Percentiles rank a stretch among this genome's conserved stretches.
phyloP scores from a whole-genome alignment of 2,888 invertebrate species.

The Drosophila borealis region DNA sequence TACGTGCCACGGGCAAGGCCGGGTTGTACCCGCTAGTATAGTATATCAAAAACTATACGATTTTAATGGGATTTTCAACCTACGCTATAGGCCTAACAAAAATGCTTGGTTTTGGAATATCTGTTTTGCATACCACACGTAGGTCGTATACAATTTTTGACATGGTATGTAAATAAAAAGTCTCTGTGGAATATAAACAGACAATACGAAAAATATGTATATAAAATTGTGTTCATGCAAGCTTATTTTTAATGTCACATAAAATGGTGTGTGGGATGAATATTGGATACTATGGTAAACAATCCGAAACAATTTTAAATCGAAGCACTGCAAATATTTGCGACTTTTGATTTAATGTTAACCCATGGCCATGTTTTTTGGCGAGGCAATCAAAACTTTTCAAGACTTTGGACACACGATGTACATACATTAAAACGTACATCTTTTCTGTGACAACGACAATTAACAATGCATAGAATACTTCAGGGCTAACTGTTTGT shows the following conservation, averaged over 20 bases:
- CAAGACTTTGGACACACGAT: conserved; percentile 5
- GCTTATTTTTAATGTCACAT: not conserved
- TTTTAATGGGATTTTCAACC: too few relatives aligned
- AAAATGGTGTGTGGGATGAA: conserved; percentile 14
- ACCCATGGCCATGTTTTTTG: conserved; percentile 17
- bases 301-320: conserved; percentile 32
- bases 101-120: too few relatives aligned
- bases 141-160: too few relatives aligned
- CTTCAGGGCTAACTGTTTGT: conserved; percentile 37
- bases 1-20: too few relatives aligned
- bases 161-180: too few relatives aligned
- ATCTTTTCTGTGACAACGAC: conserved; percentile 33
- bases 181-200: not conserved
- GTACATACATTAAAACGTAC: not conserved
- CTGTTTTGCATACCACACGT: too few relatives aligned
- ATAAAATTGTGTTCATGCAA: not conserved
- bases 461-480: conserved; percentile 48
- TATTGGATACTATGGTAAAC: conserved; percentile 14
- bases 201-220: not conserved
- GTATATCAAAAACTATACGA: too few relatives aligned
- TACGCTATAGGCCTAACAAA: too few relatives aligned
- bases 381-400: conserved; percentile 55
- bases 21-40: too few relatives aligned
- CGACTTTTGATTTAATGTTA: conserved; percentile 37
- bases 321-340: conserved; percentile 49